Conservation (phyloP, 2,888 invertebrate species). For the Epicampocera succincta region DNA sequence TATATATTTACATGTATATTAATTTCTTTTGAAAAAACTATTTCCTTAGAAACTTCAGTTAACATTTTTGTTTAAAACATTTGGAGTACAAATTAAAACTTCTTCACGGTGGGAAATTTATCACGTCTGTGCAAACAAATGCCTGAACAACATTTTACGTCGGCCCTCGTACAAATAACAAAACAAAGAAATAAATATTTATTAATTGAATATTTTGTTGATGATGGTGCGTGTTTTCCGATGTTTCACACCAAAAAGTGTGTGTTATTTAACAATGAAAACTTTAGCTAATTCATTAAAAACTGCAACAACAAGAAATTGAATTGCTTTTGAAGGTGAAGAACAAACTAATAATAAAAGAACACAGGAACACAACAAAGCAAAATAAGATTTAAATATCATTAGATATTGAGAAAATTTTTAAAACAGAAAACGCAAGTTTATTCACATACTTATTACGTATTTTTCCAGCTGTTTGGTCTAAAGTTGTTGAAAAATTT, state of each 20-base stretch:
- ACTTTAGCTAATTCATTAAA: conserved; percentile 20
- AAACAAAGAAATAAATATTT: conserved; percentile 31
- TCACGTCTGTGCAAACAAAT: background rate
- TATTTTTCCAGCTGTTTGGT: background rate
- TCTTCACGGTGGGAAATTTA: too few species aligned
- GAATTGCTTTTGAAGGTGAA: conserved; percentile 43
- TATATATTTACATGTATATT: too few species aligned
- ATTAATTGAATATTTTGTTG: conserved; percentile 31
- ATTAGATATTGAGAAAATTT: conserved; percentile 8
- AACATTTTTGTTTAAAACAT: too few species aligned
- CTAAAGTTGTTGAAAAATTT: conserved; percentile 22
- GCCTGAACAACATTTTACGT: background rate
- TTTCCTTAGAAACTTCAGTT: too few species aligned
- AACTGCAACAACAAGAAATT: conserved; percentile 4
- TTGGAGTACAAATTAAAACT: too few species aligned
- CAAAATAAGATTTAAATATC: background rate
- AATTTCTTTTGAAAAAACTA: too few species aligned
- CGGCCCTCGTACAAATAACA: background rate
- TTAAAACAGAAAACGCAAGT: conserved; percentile 38
- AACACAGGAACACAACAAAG: background rate
- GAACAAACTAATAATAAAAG: conserved; percentile 38
- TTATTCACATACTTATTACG: background rate
- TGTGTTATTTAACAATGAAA: conserved; percentile 21
- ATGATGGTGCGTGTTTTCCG: background rate
- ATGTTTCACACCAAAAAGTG: conserved; percentile 1